These are phyloP conservation scores for Macrotus californicus DNA, from an alignment of 2,113 vertebrate species.

Conservation along the genomic window DNA sequence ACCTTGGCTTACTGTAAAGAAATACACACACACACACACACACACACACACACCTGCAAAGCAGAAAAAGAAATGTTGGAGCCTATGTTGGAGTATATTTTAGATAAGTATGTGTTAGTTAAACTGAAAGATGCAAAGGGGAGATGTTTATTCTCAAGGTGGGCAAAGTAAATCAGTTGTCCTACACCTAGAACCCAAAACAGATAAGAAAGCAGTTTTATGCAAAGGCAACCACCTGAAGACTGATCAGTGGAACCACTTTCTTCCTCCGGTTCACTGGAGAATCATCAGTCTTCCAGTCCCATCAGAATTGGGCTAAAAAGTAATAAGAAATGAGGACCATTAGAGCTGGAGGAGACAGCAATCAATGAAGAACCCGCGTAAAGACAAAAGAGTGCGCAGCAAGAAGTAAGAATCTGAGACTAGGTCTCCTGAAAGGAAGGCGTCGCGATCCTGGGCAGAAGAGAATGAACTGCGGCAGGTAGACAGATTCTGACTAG, in stretches of 20 bases:
- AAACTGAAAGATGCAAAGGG: background rate
- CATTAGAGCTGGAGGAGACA: slow-evolving; percentile 38
- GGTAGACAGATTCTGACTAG: background rate
- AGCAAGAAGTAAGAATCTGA: background rate
- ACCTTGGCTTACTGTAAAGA: background rate
- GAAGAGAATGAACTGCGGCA: background rate
- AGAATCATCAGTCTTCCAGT: slow-evolving; percentile 58
- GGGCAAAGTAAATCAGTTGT: background rate
- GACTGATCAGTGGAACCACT: background rate
- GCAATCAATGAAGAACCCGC: slow-evolving; percentile 2
- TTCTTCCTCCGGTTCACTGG: slow-evolving; percentile 44
- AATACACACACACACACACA: background rate
- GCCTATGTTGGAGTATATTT: background rate
- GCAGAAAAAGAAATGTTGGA: slow-evolving; percentile 33
- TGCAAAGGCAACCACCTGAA: slow-evolving; percentile 15
- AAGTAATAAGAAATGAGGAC: slow-evolving; percentile 53
- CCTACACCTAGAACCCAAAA: slow-evolving; percentile 44
- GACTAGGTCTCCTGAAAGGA: background rate
- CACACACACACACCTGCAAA: background rate
- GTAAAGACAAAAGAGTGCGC: slow-evolving; percentile 4
- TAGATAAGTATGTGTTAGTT: background rate
- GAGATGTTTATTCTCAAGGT: slow-evolving; percentile 4
- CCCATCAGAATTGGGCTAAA: slow-evolving; percentile 57
- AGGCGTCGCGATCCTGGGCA: background rate
- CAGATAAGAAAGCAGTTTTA: background rate